Base-by-base conservation (phyloP, 2,797 vertebrate species). In the Pachyuromys duprasi region DNA sequence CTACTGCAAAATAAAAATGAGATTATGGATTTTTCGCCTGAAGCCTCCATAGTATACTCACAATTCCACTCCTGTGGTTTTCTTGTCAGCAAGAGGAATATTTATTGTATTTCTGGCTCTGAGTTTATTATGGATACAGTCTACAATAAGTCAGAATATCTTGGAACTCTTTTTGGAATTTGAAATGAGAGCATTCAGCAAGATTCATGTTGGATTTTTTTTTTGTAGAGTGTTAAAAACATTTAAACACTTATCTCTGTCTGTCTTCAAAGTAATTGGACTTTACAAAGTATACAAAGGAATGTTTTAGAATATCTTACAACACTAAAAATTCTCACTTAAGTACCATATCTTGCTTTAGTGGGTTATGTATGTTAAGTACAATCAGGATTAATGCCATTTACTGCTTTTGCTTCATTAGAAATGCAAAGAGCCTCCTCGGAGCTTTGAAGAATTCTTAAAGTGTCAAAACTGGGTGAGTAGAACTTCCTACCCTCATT, bases 391-490 rank as follows among this genome's bases (percentile, higher is more conserved):
- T 94, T 93, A 93, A 87, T 95, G 24, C 60, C 67, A 91, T 90
- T 95, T 36, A 90, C 3, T 26, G 76, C 75, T 96, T 97, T 96
- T 97, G 20, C n/a, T 95, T 96, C 70, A 95, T 70, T 93, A 98
- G 98, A 95, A 89, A 96, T 96, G 90, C 28, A 55, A 93, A 75
- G 86, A 94, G 24, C 96, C 95, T 86, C 84, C 97, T 96, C 88
- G 28, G 83, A 97, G 45, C 76, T 97, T 96, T 96, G 95, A 98
- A 93, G 97, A 98, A 95, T 98, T 98, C 90, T 96, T 98, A 89
- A 22, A 7, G 49, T 83, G 42, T 96, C 94, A 98, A 87, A 97
- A 96, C 49, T 95, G 97, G 97, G 97, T 98, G 84, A 97, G 98
- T 98, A 92, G 0, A 11, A 0, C 22, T 93, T 74, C 39, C 75